Conservation (phyloP, 2,797 vertebrate species). For the Acrossocheilus wenchowensis region DNA sequence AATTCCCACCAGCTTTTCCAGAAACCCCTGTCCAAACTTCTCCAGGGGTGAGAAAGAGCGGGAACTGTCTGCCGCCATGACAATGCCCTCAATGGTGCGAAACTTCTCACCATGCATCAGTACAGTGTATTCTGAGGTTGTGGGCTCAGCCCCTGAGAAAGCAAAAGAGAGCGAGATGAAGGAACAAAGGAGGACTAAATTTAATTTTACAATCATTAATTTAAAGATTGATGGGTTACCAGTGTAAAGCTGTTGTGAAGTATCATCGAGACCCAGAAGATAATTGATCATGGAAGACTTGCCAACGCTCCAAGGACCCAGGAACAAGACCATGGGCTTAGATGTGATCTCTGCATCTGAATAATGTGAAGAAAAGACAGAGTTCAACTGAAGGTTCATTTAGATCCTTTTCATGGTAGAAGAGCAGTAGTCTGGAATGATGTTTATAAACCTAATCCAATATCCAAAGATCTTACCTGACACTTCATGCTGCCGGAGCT, state of each 20-base stretch:
- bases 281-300: slow-evolving; percentile 99
- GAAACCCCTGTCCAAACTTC: slow-evolving; percentile 98
- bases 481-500: slow-evolving; percentile 94
- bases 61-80: slow-evolving; percentile 97
- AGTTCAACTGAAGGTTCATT: neutral
- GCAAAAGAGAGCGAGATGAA: neutral
- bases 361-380: neutral
- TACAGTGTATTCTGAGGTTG: slow-evolving; percentile 98
- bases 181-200: neutral
- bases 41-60: slow-evolving; percentile 96
- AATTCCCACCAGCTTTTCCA: slow-evolving; percentile 96
- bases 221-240: slow-evolving; percentile 71
- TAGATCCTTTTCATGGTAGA: neutral
- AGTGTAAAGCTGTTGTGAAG: slow-evolving; percentile 93
- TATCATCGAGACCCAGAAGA: slow-evolving; percentile 91
- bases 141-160: slow-evolving; percentile 91
- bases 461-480: slow-evolving; percentile 82
- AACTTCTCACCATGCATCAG: slow-evolving; percentile 97
- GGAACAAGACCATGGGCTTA: slow-evolving; percentile 98
- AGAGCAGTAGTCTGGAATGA: neutral
- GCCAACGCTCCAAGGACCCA: slow-evolving; percentile 99
- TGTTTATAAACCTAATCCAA: neutral
- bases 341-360: slow-evolving; percentile 97
- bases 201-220: slow-evolving; percentile 56
- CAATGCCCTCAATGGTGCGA: slow-evolving; percentile 96